phyloP scores from a whole-genome alignment of 2,113 vertebrate genomes.

The Neolamprologus modestus region DNA sequence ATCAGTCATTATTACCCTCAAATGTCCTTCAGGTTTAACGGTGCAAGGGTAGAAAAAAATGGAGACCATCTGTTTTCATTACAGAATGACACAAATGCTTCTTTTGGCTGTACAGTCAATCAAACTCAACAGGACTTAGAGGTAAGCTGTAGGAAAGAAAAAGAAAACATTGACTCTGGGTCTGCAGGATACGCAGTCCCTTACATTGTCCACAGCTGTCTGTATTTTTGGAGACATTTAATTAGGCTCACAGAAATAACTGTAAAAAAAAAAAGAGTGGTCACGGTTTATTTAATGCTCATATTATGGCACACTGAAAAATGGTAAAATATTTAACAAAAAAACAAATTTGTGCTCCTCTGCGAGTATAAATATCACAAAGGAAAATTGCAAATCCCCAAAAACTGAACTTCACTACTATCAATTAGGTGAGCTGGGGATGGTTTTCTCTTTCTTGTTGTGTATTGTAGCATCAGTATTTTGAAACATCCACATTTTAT shows the following conservation, averaged over 20 bases:
- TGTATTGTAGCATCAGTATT: background rate
- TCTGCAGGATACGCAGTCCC: background rate
- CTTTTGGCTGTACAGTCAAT: constrained; percentile 2
- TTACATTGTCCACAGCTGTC: background rate
- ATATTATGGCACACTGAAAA: background rate
- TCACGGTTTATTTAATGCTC: background rate
- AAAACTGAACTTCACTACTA: background rate
- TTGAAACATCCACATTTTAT: background rate
- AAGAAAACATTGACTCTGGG: background rate
- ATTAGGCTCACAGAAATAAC: background rate
- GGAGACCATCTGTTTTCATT: constrained; percentile 23
- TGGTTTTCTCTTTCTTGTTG: background rate
- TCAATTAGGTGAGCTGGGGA: background rate
- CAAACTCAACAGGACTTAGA: constrained; percentile 3
- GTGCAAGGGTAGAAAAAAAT: background rate
- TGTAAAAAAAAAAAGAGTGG: background rate
- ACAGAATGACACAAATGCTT: constrained; percentile 1
- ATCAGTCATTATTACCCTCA: constrained; percentile 29
- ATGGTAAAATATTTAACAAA: background rate
- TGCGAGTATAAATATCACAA: accelerated
- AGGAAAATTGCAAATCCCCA: background rate
- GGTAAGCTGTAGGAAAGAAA: background rate
- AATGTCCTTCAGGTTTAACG: constrained; percentile 32
- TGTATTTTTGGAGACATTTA: background rate
- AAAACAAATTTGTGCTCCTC: background rate